Conservation (phyloP, 2,797 vertebrate genomes). For the Sebastes kiyomatsui region DNA sequence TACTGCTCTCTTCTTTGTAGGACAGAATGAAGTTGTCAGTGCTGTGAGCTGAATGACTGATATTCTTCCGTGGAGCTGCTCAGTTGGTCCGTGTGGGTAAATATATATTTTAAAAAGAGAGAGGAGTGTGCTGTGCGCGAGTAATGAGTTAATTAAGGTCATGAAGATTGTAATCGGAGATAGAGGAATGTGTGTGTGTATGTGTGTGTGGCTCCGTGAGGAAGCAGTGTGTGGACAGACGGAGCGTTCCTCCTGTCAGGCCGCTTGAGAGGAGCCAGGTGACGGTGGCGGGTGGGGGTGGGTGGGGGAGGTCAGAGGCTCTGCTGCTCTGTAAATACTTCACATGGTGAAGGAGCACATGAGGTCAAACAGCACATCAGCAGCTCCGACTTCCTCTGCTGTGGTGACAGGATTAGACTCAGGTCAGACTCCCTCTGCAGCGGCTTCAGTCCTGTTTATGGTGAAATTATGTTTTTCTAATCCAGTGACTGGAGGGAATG, state of each 20-base stretch:
- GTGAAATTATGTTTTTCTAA: slow-evolving; percentile 3
- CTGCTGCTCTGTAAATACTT: slow-evolving; percentile 69
- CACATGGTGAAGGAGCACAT: slow-evolving; percentile 55
- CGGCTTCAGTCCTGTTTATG: background rate
- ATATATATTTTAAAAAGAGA: slow-evolving; percentile 26
- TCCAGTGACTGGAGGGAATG: background rate
- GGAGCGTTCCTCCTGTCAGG: slow-evolving; percentile 58
- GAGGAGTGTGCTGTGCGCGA: slow-evolving; percentile 8
- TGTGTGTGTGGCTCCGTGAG: slow-evolving; percentile 47
- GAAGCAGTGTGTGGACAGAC: slow-evolving; percentile 62
- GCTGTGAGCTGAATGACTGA: background rate
- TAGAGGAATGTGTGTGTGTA: slow-evolving; percentile 69
- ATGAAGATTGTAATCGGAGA: slow-evolving; percentile 59
- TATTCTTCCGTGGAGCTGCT: background rate
- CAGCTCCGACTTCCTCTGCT: slow-evolving; percentile 32
- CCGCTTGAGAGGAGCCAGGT: slow-evolving; percentile 71
- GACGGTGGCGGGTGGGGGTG: slow-evolving; percentile 22
- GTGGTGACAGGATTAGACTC: slow-evolving; percentile 41
- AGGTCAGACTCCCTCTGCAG: slow-evolving; percentile 12
- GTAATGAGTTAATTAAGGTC: slow-evolving; percentile 50
- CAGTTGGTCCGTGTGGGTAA: background rate
- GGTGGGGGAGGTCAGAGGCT: slow-evolving; percentile 55
- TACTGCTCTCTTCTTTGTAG: background rate
- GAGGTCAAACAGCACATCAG: slow-evolving; percentile 65
- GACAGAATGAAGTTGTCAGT: background rate